phyloP scores from a whole-genome alignment of 2,888 invertebrate genomes.

The Rapana venosa region DNA sequence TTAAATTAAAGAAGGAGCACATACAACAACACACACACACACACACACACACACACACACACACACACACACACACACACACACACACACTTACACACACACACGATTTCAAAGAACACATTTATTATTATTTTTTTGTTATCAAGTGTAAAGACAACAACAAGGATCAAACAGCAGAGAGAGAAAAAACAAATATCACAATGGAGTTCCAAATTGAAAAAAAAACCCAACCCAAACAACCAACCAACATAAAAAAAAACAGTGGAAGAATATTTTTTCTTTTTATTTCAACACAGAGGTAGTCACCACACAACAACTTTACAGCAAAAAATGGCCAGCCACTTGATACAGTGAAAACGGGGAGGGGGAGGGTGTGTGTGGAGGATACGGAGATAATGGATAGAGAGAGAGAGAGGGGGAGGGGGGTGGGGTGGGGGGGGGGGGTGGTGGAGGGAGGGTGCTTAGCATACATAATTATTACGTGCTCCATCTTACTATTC shows the following conservation, averaged over 20 bases:
- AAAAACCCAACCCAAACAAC: neutral
- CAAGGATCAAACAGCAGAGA: neutral
- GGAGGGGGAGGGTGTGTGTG: neutral
- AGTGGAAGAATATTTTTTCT: neutral
- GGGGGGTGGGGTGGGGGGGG: no score
- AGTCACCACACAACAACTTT: neutral
- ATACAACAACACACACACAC: no score
- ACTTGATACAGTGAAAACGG: neutral
- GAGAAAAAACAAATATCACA: neutral
- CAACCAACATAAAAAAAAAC: neutral
- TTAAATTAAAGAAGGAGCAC: no score
- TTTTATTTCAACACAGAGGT: neutral
- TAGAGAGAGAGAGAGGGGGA: neutral
- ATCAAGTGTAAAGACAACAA: neutral
- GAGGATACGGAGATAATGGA: neutral
- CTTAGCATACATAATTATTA: no score
- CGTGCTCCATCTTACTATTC: no score
- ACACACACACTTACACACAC: neutral
- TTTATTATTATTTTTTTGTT: neutral
- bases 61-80: conserved; percentile 12
- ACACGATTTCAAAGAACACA: neutral
- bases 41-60: neutral
- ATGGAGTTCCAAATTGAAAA: neutral
- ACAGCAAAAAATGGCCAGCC: neutral
- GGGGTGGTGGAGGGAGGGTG: no score